Conservation (phyloP, 2,797 vertebrate species). For the Pipistrellus nathusii region DNA sequence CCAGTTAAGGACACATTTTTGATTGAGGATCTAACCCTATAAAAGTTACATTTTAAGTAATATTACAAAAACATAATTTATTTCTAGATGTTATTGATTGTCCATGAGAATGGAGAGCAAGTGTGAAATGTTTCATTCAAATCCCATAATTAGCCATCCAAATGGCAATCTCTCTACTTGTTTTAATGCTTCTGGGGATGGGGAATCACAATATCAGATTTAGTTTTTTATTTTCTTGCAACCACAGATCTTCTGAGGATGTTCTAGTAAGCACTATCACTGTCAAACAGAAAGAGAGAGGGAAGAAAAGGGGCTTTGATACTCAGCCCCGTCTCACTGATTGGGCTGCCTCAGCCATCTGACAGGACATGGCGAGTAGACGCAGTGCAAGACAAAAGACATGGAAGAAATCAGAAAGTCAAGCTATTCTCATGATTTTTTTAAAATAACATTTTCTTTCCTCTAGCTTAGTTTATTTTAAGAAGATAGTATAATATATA, state of each 20-base stretch:
- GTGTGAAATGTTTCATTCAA: constrained; percentile 36
- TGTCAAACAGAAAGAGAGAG: background rate
- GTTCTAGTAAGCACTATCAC: background rate
- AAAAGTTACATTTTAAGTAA: constrained; percentile 43
- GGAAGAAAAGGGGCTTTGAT: background rate
- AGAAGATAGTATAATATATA: background rate
- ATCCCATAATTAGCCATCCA: background rate
- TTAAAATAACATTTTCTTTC: background rate
- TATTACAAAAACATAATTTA: background rate
- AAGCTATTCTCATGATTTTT: background rate
- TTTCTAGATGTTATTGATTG: background rate
- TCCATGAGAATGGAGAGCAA: constrained; percentile 7
- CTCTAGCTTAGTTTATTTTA: background rate
- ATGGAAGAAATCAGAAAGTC: background rate
- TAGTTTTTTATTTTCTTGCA: background rate
- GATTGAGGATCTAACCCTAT: background rate
- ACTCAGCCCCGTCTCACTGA: background rate
- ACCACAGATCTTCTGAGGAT: background rate
- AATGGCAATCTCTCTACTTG: background rate
- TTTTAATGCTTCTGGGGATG: background rate
- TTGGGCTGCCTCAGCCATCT: background rate
- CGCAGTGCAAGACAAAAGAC: background rate
- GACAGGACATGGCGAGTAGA: background rate
- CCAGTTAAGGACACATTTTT: background rate
- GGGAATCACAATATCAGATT: background rate